Evolutionary conservation across 2,888 invertebrate species (phyloP).

Genomic region (Melieria omissa): DNA sequence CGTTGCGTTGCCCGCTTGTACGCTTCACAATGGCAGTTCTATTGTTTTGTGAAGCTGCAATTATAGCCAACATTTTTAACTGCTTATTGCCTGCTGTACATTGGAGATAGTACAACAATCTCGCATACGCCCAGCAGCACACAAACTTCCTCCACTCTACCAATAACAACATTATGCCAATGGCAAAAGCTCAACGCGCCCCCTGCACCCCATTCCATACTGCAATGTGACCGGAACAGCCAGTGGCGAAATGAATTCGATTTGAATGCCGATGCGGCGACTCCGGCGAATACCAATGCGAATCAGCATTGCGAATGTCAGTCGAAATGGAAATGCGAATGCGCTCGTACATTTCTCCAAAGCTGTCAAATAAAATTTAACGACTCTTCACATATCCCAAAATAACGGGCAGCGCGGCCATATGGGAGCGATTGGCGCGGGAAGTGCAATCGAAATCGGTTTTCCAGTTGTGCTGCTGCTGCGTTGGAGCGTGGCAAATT

Average conservation of each 20-base stretch:
- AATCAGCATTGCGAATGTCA: no score
- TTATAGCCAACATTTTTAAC: conserved; percentile 57
- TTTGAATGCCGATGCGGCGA: conserved; percentile 47
- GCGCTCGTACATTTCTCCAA: conserved; percentile 46
- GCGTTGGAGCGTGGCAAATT: conserved; percentile 33
- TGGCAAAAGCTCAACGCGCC: not conserved
- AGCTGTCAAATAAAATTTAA: conserved; percentile 64
- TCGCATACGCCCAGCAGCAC: not conserved
- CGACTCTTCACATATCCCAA: conserved; percentile 55
- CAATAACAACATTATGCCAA: no score
- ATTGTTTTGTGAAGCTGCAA: not conserved
- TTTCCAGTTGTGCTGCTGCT: conserved; percentile 43
- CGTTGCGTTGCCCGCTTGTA: not conserved
- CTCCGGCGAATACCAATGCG: no score
- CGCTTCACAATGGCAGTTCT: conserved; percentile 2
- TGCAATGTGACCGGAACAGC: not conserved
- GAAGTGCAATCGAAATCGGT: not conserved
- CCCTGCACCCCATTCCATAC: conserved; percentile 28
- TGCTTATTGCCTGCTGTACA: conserved; percentile 57
- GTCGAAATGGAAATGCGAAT: not conserved
- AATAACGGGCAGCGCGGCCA: conserved; percentile 34
- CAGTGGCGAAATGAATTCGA: conserved; percentile 53
- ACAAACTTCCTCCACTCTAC: not conserved
- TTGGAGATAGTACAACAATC: not conserved
- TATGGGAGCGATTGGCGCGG: conserved; percentile 29